Evolutionary conservation across 2,797 vertebrate species (phyloP).

Genomic region (Pseudomugil tenellus): DNA sequence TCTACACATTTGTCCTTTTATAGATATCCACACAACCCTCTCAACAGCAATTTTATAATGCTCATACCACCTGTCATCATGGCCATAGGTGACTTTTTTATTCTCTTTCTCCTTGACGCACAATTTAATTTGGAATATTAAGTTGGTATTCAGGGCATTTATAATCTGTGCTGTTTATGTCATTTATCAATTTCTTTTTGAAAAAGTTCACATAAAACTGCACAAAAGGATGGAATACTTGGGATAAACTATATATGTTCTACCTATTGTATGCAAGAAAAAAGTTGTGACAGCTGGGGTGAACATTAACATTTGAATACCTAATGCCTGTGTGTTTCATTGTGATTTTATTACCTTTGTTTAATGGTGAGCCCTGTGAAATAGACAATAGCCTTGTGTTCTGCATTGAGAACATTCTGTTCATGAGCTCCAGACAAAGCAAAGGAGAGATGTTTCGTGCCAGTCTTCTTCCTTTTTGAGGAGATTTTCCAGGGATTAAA

Average conservation of each 20-base stretch:
- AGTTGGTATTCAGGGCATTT: slow-evolving; percentile 56
- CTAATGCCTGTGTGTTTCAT: slow-evolving; percentile 60
- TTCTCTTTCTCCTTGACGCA: slow-evolving; percentile 66
- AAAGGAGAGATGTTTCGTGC: slow-evolving; percentile 60
- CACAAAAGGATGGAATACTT: slow-evolving; percentile 51
- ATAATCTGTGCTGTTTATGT: slow-evolving; percentile 56
- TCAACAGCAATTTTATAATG: slow-evolving; percentile 55
- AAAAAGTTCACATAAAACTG: slow-evolving; percentile 40
- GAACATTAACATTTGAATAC: slow-evolving; percentile 80
- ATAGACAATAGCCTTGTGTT: slow-evolving; percentile 74
- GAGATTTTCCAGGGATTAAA: slow-evolving; percentile 79
- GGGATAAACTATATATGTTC: slow-evolving; percentile 56
- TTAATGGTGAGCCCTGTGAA: slow-evolving; percentile 60
- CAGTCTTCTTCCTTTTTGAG: slow-evolving; percentile 62
- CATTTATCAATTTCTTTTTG: slow-evolving; percentile 53
- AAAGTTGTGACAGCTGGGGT: slow-evolving; percentile 64
- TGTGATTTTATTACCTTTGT: slow-evolving; percentile 68
- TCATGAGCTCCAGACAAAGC: slow-evolving; percentile 69
- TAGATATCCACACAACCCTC: slow-evolving; percentile 59
- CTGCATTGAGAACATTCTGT: slow-evolving; percentile 64
- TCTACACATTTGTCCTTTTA: slow-evolving; percentile 57
- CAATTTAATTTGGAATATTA: slow-evolving; percentile 60
- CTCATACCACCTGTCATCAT: slow-evolving; percentile 63
- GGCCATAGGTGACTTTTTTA: slow-evolving; percentile 48
- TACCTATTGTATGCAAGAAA: slow-evolving; percentile 55